Evolutionary conservation across 2,888 invertebrate species (phyloP), one percentile per base, ranked within the genome.

Genomic region (Daptonema setosum): DNA sequence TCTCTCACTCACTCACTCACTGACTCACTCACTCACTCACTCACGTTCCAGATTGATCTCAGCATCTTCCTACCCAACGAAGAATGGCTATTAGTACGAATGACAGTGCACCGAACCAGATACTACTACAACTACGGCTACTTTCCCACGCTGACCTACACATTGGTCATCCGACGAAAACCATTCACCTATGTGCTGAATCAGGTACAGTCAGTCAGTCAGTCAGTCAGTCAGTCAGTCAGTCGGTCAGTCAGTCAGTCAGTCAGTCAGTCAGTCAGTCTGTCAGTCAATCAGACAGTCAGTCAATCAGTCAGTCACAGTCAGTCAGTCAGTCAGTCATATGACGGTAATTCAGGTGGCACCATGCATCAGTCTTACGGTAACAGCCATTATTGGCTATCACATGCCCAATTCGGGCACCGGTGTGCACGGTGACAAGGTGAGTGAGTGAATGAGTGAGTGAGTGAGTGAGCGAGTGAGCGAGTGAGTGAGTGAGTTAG

Each of bases 11-110:
- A n/a, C n/a, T n/a, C n/a, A n/a, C n/a, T n/a, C n/a, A n/a, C n/a
- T n/a, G n/a, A n/a, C n/a, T n/a, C n/a, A n/a, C n/a, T n/a, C n/a
- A n/a, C n/a, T n/a, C n/a, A n/a, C n/a, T n/a, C n/a, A n/a, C n/a
- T n/a, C n/a, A n/a, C n/a, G n/a, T n/a, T 45, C 66, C 80, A 81
- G 66, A 85, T 85, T 0, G 86, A 87, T 71, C 79, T 81, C 53
- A 81, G 81, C 63, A 85, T 85, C 74, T 87, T 85, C 71, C 84
- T 86, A 67, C 81, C 81, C 5, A 86, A 85, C 69, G 85, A 85
- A 1, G 86, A 87, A 72, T 86, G 86, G 73, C 82, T 83, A 69
- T 74, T 86, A 62, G 65, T 72, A 20, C 66, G 68, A 54, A 70
- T 74, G 61, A 67, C 62, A 63, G 72, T 61, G 78, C 41, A 25